phyloP scores from a whole-genome alignment of 2,113 vertebrate genomes.

The Rana temporaria region DNA sequence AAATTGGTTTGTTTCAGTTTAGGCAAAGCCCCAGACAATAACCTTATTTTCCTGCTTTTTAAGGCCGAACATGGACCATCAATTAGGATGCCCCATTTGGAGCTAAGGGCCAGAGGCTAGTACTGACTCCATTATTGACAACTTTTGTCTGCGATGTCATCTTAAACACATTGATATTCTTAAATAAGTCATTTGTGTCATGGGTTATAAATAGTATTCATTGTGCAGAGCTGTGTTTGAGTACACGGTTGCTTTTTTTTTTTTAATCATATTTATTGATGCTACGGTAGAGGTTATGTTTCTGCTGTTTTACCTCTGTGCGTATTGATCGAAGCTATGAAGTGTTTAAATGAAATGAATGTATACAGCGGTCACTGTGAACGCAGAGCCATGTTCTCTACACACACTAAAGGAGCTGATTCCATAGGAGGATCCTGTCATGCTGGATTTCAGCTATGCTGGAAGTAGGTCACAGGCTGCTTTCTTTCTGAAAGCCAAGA shows the following conservation, averaged over 20 bases:
- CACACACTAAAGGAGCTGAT: slow-evolving; percentile 38
- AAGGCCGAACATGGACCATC: no score
- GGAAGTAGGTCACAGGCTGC: slow-evolving; percentile 56
- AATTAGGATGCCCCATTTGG: no score
- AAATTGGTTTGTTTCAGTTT: no score
- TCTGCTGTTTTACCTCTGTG: not conserved
- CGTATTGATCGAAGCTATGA: slow-evolving; percentile 10
- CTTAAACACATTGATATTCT: not conserved
- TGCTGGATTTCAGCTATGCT: slow-evolving; percentile 28
- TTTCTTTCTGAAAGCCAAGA: slow-evolving; percentile 43
- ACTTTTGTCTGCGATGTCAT: no score
- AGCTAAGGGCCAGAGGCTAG: no score
- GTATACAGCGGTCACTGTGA: not conserved
- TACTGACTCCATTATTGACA: no score
- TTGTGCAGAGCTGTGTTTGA: not conserved
- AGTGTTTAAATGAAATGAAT: not conserved
- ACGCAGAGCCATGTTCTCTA: not conserved
- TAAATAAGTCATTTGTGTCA: not conserved
- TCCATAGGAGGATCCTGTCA: slow-evolving; percentile 45
- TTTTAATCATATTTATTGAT: slow-evolving; percentile 7
- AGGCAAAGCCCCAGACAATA: no score
- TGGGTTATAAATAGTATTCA: no score
- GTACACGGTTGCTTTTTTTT: not conserved
- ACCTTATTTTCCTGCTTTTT: no score
- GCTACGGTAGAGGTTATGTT: not conserved